Percentiles rank a stretch among this genome's conserved stretches.
Conservation (phyloP, 2,113 vertebrate species). For the Phaetusa simplex region DNA sequence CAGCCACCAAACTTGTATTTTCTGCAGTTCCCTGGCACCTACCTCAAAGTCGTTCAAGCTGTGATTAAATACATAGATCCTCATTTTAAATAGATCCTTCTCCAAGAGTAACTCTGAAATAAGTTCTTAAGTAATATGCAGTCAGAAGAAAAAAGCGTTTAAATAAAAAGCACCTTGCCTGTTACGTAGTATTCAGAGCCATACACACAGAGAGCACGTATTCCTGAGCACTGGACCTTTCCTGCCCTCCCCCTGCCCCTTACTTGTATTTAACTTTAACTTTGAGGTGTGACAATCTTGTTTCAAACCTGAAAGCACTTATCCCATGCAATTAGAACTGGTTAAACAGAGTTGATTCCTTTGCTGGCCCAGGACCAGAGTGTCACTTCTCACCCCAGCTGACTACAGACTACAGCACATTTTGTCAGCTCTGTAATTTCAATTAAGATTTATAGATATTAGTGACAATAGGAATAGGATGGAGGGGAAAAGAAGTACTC, state of each 20-base stretch:
- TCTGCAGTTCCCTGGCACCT: not conserved
- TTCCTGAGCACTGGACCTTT: not conserved
- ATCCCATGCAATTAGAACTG: not conserved
- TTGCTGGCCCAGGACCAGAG: not conserved
- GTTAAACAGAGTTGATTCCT: not conserved
- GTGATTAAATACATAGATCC: not conserved
- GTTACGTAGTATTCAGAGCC: not conserved
- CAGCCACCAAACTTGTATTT: not conserved
- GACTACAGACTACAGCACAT: not conserved
- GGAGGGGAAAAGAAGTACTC: not conserved
- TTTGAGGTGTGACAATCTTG: not conserved
- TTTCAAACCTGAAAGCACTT: not conserved
- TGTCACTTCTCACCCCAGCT: not conserved
- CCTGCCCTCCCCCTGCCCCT: not conserved
- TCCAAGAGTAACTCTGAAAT: not conserved
- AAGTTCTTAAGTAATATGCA: not conserved
- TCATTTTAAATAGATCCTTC: not conserved
- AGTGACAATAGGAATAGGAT: not conserved
- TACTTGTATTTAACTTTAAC: not conserved
- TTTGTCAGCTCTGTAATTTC: constrained; percentile 26
- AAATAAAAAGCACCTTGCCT: not conserved
- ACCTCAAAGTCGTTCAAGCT: not conserved
- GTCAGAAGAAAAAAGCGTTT: not conserved
- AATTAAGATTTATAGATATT: constrained; percentile 64
- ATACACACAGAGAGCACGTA: not conserved